Base-by-base conservation (phyloP, 2,888 invertebrate species). In the Helobdella robusta region DNA sequence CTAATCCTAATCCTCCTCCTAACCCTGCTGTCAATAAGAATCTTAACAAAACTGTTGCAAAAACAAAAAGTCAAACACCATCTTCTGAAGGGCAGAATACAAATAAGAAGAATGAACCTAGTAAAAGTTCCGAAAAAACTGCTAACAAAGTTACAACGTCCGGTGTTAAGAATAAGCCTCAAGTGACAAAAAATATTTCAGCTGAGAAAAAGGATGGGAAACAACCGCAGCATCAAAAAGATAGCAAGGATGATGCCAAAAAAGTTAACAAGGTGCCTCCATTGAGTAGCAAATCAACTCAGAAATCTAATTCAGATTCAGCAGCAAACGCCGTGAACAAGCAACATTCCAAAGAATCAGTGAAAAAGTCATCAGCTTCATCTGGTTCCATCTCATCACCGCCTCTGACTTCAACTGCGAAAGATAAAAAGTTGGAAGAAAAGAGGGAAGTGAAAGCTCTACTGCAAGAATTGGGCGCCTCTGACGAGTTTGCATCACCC, bases 401-500 rank as follows among this genome's bases (percentile, higher is more conserved):
- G 28, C n/a, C n/a, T n/a, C n/a, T n/a, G n/a, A 30, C 34, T 20
- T 25, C 8, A 11, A 2, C 59, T 28, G 28, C 44, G 4, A 56
- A 65, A n/a, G 56, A 65, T 15, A 65, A 56, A n/a, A 36, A 59
- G 18, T 60, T 59, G 25, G 56, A 60, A 35, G 54, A 60, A 28
- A 64, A 64, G 34, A 28, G 65, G 11, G 67, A 67, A 34, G 60
- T 52, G 11, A 64, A 64, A 48, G 66, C 66, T 0, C 66, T 66
- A 23, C 56, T 66, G 32, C 66, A 66, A 30, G 66, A 66, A 44
- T 46, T 60, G 46, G 66, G 54, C 6, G 59, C 40, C 20, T 28
- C 25, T 46, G 66, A 64, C 8, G 56, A 58, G 28, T 20, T 63
- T 18, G 28, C 35, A 8, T 36, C 48, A 2, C 91, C 0, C 11